Percentiles rank a stretch among this genome's conserved stretches.
phyloP scores from a whole-genome alignment of 2,888 invertebrate genomes.

The Panopea generosa region DNA sequence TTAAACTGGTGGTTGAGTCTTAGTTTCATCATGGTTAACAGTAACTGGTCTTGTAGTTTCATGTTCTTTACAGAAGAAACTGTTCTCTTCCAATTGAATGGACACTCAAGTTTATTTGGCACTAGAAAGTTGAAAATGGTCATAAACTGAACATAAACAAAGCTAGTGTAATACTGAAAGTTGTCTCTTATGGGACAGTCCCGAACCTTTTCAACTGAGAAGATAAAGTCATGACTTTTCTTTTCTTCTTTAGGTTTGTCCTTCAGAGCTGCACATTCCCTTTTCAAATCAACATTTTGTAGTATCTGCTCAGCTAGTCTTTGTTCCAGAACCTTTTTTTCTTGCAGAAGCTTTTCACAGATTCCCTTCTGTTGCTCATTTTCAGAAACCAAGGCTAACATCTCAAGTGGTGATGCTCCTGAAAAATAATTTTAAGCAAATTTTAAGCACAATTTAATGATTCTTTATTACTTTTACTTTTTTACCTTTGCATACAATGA shows the following conservation, averaged over 20 bases:
- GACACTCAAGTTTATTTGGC: constrained; percentile 6
- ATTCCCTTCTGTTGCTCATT: constrained; percentile 14
- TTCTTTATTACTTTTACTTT: too few species aligned
- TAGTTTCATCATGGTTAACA: constrained; percentile 38
- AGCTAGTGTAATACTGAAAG: constrained; percentile 37
- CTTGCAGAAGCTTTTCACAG: constrained; percentile 37
- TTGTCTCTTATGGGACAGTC: constrained; percentile 3
- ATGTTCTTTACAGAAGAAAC: constrained; percentile 16
- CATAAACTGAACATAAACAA: constrained; percentile 27
- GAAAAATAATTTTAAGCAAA: too few species aligned
- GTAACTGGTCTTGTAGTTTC: constrained; percentile 34
- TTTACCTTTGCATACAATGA: too few species aligned
- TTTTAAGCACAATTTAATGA: too few species aligned
- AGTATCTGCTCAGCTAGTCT: constrained; percentile 10
- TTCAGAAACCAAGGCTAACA: constrained; percentile 20
- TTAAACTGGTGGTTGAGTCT: constrained; percentile 44
- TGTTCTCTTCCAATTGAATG: constrained; percentile 16
- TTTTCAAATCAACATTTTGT: neutral
- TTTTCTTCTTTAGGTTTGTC: constrained; percentile 4
- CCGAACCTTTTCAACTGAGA: neutral
- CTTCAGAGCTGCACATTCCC: neutral
- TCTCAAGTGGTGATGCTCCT: too few species aligned
- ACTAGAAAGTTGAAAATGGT: constrained; percentile 45
- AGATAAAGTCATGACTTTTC: too few species aligned
- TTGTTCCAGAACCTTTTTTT: constrained; percentile 13